Base-by-base conservation (phyloP, 2,113 vertebrate genomes). In the Chitala chitala region DNA sequence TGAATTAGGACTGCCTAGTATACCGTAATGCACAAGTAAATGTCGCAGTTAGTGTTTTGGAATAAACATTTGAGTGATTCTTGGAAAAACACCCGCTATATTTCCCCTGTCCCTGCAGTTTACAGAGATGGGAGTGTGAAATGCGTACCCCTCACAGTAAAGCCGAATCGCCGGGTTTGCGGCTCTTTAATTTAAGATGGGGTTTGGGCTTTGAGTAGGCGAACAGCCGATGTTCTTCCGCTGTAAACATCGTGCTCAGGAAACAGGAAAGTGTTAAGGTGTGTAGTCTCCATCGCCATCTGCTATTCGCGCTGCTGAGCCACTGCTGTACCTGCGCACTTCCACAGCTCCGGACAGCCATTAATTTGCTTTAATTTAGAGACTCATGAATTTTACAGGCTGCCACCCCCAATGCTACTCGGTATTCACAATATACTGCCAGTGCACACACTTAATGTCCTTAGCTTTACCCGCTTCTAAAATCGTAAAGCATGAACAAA, bases 311-410 rank as follows among this genome's bases (percentile, higher is more conserved):
- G 80, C 55, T 87, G 84, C 87, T 88, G 81, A 83, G 80, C 79
- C 81, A 81, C 58, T 87, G 84, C 87, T 88, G 80, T 83, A 87
- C 82, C 79, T 87, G 86, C 84, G 88, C 72, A 86, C 87, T 88
- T 83, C 82, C 78, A 53, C 24, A 80, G 76, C 77, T 74, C 55
- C 79, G 69, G 78, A 82, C 79, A 80, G 75, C 86, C 88, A 89
- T 88, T 87, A 90, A 90, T 90, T 87, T 82, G 77, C 78, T 75
- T 76, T n/a, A n/a, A n/a, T n/a, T n/a, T 54, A 50, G 79, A 80
- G 80, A 78, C 87, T 86, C 81, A 89, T 90, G 86, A 82, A 88
- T 88, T 84, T 88, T 84, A 33, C 17, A 75, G 71, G 69, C 86
- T 82, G 79, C 61, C 68, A 10, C 59, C 31, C 59, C 29, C 31